Evolutionary conservation across 1,140 invertebrate genomes (phyloP).

Genomic region (Bombus sylvicola): DNA sequence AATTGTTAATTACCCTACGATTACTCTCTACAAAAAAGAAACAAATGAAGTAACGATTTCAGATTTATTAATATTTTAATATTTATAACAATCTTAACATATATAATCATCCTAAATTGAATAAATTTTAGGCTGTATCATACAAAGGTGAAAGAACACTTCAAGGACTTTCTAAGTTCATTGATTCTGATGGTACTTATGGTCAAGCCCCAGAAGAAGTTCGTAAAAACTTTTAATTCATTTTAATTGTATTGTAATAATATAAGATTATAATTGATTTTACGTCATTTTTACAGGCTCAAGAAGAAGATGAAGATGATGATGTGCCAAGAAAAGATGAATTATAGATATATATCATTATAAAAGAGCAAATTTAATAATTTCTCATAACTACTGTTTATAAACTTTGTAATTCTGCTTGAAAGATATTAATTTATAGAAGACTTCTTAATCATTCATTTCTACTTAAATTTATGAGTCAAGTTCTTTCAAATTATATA

Average conservation of each 20-base stretch:
- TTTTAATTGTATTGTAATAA: slow-evolving; percentile 41
- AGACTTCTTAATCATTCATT: slow-evolving; percentile 51
- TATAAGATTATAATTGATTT: slow-evolving; percentile 55
- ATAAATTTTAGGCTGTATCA: slow-evolving; percentile 88
- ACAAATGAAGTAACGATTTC: slow-evolving; percentile 90
- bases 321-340: slow-evolving; percentile 87
- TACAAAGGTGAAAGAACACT: slow-evolving; percentile 98
- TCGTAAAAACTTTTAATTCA: slow-evolving; percentile 59
- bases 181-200: slow-evolving; percentile 90
- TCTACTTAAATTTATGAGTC: slow-evolving; percentile 40
- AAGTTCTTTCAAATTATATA: slow-evolving; percentile 47
- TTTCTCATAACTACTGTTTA: slow-evolving; percentile 59
- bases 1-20: slow-evolving; percentile 97
- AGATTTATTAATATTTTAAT: background rate
- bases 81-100: background rate
- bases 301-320: slow-evolving; percentile 87
- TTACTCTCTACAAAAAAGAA: slow-evolving; percentile 97
- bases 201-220: slow-evolving; percentile 87
- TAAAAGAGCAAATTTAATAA: slow-evolving; percentile 57
- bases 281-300: slow-evolving; percentile 75
- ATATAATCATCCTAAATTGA: background rate
- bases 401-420: slow-evolving; percentile 52
- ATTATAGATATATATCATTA: slow-evolving; percentile 82
- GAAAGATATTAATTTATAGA: slow-evolving; percentile 61
- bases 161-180: slow-evolving; percentile 95